These are phyloP conservation scores for Drosophila orena DNA, from an alignment of 1,140 invertebrate species.

Conservation along the genomic window DNA sequence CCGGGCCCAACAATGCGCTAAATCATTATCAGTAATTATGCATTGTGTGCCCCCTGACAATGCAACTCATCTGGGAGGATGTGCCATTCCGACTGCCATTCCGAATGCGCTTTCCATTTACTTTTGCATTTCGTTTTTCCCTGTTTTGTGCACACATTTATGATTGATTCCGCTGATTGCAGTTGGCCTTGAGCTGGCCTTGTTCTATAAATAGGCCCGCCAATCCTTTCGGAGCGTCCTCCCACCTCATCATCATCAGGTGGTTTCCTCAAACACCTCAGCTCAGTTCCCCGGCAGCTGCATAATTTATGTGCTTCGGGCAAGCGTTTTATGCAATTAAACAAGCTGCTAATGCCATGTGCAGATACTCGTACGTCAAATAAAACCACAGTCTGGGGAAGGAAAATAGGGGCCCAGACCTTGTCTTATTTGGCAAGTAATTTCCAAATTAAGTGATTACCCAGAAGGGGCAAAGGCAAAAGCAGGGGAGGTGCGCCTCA, in stretches of 20 bases:
- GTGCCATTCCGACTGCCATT: constrained; percentile 21
- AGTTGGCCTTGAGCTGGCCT: constrained; percentile 68
- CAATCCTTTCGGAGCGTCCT: neutral
- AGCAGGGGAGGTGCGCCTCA: constrained; percentile 15
- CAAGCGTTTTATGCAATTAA: constrained; percentile 49
- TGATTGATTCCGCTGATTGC: constrained; percentile 75
- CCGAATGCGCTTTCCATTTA: constrained; percentile 28
- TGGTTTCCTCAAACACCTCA: constrained; percentile 17
- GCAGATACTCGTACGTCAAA: constrained; percentile 21
- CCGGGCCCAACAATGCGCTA: constrained; percentile 66
- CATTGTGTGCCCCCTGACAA: constrained; percentile 60
- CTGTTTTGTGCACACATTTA: constrained; percentile 22
- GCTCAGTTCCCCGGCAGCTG: neutral
- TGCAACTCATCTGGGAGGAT: constrained; percentile 27
- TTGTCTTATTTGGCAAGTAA: constrained; percentile 35
- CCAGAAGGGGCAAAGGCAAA: constrained; percentile 20
- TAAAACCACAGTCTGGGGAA: neutral
- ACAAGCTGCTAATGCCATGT: constrained; percentile 55
- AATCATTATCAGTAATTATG: constrained; percentile 82
- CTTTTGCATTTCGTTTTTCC: constrained; percentile 9
- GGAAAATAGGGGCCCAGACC: constrained; percentile 12
- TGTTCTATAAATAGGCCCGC: constrained; percentile 40
- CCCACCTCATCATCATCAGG: neutral
- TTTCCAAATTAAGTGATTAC: constrained; percentile 60
- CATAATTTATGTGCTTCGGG: constrained; percentile 21